phyloP scores from a whole-genome alignment of 2,797 vertebrate genomes.

The Enteromius radiatus region DNA sequence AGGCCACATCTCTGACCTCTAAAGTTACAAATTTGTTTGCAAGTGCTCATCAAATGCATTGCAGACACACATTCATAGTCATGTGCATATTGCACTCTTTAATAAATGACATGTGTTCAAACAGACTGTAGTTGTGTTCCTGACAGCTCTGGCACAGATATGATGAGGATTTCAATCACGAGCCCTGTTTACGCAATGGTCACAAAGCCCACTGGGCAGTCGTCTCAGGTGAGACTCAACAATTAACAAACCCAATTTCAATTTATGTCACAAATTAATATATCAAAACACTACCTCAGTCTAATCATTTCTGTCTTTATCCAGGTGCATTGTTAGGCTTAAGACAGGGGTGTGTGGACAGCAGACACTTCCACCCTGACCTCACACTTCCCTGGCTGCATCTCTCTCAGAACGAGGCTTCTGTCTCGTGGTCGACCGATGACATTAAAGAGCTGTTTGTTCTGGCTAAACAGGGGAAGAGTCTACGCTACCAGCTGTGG shows the following conservation, averaged over 20 bases:
- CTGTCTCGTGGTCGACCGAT: conserved; percentile 40
- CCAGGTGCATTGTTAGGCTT: conserved; percentile 84
- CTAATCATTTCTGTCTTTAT: not conserved
- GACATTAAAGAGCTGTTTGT: conserved; percentile 74
- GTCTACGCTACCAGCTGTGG: conserved; percentile 89
- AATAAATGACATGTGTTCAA: not conserved
- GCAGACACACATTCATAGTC: not conserved
- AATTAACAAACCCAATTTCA: not conserved
- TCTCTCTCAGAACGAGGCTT: conserved; percentile 45
- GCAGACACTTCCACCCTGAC: conserved; percentile 67
- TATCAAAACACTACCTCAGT: not conserved
- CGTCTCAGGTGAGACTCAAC: conserved; percentile 77
- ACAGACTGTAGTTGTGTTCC: conserved; percentile 39
- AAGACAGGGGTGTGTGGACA: conserved; percentile 56
- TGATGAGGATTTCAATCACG: conserved; percentile 91
- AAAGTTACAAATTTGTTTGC: not conserved
- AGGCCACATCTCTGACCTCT: not conserved
- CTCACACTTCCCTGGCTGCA: conserved; percentile 68
- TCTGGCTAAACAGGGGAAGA: conserved; percentile 92
- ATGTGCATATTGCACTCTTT: not conserved
- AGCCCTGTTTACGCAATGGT: conserved; percentile 83
- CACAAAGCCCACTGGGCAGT: conserved; percentile 91
- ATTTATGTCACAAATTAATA: not conserved
- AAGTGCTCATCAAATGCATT: not conserved
- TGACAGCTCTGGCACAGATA: conserved; percentile 79